Percentiles rank a stretch among this genome's conserved stretches.
phyloP scores from a whole-genome alignment of 2,113 vertebrate genomes.

The Salvator merianae region DNA sequence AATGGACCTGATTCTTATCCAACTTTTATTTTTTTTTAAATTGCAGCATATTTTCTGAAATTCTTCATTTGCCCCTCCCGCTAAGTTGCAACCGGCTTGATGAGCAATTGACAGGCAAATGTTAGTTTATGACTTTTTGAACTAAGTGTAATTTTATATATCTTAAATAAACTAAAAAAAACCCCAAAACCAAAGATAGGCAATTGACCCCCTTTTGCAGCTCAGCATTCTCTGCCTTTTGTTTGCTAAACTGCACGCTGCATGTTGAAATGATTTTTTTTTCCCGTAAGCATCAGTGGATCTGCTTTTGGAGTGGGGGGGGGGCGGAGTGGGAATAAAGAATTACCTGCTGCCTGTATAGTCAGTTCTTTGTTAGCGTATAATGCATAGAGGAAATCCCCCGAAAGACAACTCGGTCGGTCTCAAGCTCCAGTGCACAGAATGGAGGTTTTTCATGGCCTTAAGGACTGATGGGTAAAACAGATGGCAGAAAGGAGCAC shows the following conservation, averaged over 20 bases:
- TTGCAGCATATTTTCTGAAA: not conserved
- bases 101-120: too few species aligned
- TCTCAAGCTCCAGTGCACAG: slow-evolving; percentile 44
- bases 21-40: not conserved
- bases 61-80: not conserved
- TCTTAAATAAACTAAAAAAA: too few species aligned
- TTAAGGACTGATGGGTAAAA: slow-evolving; percentile 62
- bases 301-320: not conserved
- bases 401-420: slow-evolving; percentile 2
- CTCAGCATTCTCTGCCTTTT: not conserved
- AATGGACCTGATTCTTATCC: not conserved
- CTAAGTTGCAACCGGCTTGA: not conserved
- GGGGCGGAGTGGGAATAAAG: accelerated
- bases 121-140: too few species aligned
- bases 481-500: slow-evolving; percentile 67
- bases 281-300: not conserved
- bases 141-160: too few species aligned
- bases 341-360: not conserved
- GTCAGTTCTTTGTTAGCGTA: slow-evolving; percentile 2
- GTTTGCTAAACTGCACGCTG: not conserved
- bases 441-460: slow-evolving; percentile 41
- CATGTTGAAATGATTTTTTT: not conserved
- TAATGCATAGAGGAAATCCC: slow-evolving; percentile 31
- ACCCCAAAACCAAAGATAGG: too few species aligned
- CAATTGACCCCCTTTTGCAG: not conserved